These are phyloP conservation scores for Microhierax caerulescens DNA, from an alignment of 2,797 vertebrate species.

Conservation along the genomic window DNA sequence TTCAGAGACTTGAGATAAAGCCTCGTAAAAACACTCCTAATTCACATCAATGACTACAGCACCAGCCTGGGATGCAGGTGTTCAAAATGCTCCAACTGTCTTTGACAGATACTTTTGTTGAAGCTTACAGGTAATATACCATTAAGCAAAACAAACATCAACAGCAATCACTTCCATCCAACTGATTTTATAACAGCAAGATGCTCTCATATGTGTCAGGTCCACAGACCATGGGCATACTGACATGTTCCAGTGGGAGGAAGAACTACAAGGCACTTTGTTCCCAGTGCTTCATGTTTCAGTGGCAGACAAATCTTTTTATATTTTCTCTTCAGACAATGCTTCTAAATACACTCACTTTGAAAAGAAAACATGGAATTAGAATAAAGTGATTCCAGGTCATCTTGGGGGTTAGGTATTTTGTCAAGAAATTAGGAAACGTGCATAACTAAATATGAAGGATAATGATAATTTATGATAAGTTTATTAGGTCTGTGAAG, in stretches of 20 bases:
- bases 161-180: neutral
- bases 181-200: neutral
- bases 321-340: neutral
- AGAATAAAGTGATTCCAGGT: neutral
- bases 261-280: neutral
- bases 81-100: neutral
- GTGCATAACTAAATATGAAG: neutral
- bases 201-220: neutral
- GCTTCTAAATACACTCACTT: neutral
- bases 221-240: neutral
- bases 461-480: neutral
- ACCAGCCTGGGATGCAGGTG: neutral
- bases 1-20: neutral
- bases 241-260: neutral
- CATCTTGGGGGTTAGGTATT: neutral
- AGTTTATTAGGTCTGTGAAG: neutral
- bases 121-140: neutral
- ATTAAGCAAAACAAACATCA: neutral
- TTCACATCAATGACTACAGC: neutral
- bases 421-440: neutral
- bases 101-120: neutral
- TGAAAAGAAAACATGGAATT: neutral
- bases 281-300: neutral
- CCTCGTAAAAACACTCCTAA: neutral
- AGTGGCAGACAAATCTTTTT: neutral